A percentile compares a stretch with the other conserved stretches of the same genome.
These are phyloP conservation scores for Agonopterix heracliana DNA, from an alignment of 2,888 invertebrate species.

Conservation along the genomic window DNA sequence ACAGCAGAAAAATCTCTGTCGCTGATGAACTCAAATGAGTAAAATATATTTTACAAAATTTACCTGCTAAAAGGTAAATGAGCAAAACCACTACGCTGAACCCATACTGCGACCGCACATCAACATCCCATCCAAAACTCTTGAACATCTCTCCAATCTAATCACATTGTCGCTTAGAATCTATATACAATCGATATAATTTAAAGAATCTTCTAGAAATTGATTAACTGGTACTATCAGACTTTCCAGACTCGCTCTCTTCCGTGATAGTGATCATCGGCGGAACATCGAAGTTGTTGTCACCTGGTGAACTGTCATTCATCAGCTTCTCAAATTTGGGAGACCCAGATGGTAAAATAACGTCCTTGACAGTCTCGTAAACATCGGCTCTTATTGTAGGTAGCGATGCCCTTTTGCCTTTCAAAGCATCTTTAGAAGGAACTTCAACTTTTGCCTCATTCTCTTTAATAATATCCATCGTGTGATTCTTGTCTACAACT, in stretches of 20 bases:
- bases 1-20: too few species aligned
- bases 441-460: conserved; percentile 34
- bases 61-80: too few species aligned
- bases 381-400: conserved; percentile 67
- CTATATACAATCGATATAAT: conserved; percentile 40
- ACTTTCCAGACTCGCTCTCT: conserved; percentile 59
- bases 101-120: conserved; percentile 2
- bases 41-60: too few species aligned
- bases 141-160: conserved; percentile 14
- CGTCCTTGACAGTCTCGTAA: conserved; percentile 75
- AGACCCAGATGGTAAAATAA: conserved; percentile 66
- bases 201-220: conserved; percentile 24
- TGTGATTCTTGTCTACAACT: conserved; percentile 23
- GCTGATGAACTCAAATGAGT: too few species aligned
- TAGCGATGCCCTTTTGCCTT: conserved; percentile 58
- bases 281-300: conserved; percentile 43
- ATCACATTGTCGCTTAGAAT: conserved; percentile 19
- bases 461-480: conserved; percentile 56
- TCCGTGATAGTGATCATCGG: conserved; percentile 72
- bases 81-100: neutral
- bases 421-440: conserved; percentile 41
- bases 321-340: conserved; percentile 76
- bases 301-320: conserved; percentile 69
- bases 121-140: conserved; percentile 11
- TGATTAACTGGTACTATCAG: conserved; percentile 66